Conservation (phyloP, 2,113 vertebrate genomes). For the Cyrtonyx montezumae region DNA sequence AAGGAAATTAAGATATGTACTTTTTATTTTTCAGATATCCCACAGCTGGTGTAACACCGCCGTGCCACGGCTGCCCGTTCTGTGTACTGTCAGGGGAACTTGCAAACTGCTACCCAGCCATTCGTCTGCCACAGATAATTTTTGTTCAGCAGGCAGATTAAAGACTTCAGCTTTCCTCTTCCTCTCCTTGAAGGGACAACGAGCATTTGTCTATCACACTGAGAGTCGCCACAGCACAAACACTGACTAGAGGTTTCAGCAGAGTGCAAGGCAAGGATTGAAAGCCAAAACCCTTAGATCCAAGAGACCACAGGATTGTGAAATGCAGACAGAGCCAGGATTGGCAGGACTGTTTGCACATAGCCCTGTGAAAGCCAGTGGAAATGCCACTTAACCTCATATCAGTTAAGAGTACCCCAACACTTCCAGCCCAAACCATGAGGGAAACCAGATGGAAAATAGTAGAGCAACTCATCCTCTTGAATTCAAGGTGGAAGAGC, state of each 20-base stretch:
- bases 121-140: constrained; percentile 14
- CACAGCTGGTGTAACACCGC: not conserved
- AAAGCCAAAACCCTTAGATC: not conserved
- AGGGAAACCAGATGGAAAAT: not conserved
- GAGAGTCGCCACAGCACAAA: rapidly evolving
- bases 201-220: not conserved
- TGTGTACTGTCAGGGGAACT: not conserved
- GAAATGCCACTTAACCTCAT: rapidly evolving
- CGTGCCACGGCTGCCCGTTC: not conserved
- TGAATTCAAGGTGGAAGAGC: not conserved
- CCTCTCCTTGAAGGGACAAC: not conserved
- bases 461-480: not conserved
- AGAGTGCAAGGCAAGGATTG: not conserved
- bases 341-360: not conserved
- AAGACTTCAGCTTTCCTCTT: not conserved
- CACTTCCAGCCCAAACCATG: rapidly evolving
- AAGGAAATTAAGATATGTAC: not conserved
- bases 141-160: constrained; percentile 39
- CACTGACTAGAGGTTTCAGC: not conserved
- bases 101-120: not conserved
- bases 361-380: not conserved
- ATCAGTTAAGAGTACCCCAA: not conserved
- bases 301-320: not conserved
- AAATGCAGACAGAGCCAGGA: not conserved
- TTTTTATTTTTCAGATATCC: rapidly evolving